Evolutionary conservation across 2,797 vertebrate species (phyloP).

Genomic region (Syngnathus rostellatus): DNA sequence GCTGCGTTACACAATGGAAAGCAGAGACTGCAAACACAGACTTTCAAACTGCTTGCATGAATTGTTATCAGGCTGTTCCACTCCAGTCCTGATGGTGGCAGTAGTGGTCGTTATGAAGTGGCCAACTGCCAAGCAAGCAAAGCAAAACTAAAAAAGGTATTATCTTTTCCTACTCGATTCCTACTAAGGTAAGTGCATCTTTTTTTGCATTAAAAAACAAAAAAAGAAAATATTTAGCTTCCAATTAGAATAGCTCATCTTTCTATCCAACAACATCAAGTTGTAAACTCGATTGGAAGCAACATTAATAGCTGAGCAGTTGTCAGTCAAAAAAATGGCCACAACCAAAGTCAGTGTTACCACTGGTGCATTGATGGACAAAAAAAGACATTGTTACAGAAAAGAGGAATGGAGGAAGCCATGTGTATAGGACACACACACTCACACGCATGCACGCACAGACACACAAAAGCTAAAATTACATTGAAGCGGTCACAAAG

Average conservation of each 20-base stretch:
- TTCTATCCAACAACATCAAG: neutral
- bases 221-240: neutral
- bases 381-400: slow-evolving; percentile 15
- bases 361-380: neutral
- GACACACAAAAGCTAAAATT: slow-evolving; percentile 38
- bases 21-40: neutral
- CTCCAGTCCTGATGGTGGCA: neutral
- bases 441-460: slow-evolving; percentile 8
- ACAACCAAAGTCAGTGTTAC: neutral
- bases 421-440: neutral
- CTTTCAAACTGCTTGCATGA: neutral
- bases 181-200: neutral
- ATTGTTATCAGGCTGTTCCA: neutral
- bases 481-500: slow-evolving; percentile 50
- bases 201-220: neutral
- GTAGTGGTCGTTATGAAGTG: neutral
- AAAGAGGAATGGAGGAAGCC: neutral
- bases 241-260: neutral
- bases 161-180: neutral
- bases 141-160: too few relatives aligned
- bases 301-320: neutral
- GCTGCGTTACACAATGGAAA: neutral
- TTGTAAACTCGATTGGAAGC: neutral
- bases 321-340: neutral
- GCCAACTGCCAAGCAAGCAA: neutral